Conservation (phyloP, 2,888 invertebrate species). For the Serrognathus titanus region DNA sequence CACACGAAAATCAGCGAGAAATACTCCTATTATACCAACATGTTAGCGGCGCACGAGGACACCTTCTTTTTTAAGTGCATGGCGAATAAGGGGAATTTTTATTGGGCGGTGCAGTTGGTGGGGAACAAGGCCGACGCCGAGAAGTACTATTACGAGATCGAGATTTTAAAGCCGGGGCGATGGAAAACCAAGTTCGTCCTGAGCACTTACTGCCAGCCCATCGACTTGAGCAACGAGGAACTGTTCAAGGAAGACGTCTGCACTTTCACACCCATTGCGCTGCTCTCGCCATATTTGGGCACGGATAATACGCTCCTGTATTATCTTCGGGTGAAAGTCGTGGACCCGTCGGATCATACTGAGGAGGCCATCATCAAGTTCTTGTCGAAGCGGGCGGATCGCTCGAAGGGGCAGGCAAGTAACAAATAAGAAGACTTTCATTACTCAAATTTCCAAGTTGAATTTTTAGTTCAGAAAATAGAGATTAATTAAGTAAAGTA, state of each 20-base stretch:
- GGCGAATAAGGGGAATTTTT: slow-evolving; percentile 1
- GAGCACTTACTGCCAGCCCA: slow-evolving; percentile 8
- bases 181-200: slow-evolving; percentile 1
- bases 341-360: not conserved
- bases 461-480: too few relatives aligned
- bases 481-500: too few relatives aligned
- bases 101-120: slow-evolving; percentile 11
- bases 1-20: not conserved
- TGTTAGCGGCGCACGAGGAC: slow-evolving; percentile 6
- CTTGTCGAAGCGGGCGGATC: not conserved
- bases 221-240: not conserved
- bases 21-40: slow-evolving; percentile 3
- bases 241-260: slow-evolving; percentile 6
- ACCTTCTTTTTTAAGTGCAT: slow-evolving; percentile 9
- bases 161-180: slow-evolving; percentile 5
- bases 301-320: slow-evolving; percentile 1
- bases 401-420: not conserved
- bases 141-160: slow-evolving; percentile 6
- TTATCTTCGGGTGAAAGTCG: slow-evolving; percentile 1
- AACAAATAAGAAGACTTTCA: too few relatives aligned
- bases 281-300: slow-evolving; percentile 1
- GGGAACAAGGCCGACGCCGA: not conserved
- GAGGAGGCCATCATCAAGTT: not conserved
- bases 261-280: slow-evolving; percentile 5
- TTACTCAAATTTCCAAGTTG: too few relatives aligned